These are phyloP conservation scores for Euphysa ruthae DNA, from an alignment of 30 jellyfish, hydroid and myxozoan species.

Conservation along the genomic window DNA sequence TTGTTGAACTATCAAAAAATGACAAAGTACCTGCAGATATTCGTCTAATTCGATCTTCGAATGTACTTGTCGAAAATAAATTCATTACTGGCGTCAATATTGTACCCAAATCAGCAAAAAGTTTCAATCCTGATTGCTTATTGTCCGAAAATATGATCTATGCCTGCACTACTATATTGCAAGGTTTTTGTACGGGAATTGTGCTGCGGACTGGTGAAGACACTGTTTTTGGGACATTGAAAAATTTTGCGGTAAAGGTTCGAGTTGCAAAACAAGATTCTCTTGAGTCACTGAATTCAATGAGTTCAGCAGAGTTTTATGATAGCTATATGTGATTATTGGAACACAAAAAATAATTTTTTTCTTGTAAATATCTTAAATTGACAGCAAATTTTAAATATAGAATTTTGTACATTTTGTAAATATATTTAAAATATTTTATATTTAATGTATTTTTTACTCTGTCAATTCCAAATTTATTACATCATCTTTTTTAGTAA, in stretches of 20 bases:
- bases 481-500: too few relatives aligned
- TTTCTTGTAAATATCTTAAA: not conserved
- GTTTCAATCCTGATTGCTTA: slow-evolving; percentile 1
- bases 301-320: not conserved
- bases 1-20: slow-evolving; percentile 9
- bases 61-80: slow-evolving; percentile 1
- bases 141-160: slow-evolving; percentile 13
- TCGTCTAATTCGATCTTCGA: not conserved
- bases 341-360: not conserved
- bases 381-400: too few relatives aligned
- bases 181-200: slow-evolving; percentile 7
- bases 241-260: slow-evolving; percentile 19
- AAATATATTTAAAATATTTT: too few relatives aligned
- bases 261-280: not conserved
- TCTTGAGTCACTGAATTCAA: too few relatives aligned
- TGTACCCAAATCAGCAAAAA: not conserved
- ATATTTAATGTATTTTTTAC: too few relatives aligned
- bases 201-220: slow-evolving; percentile 30
- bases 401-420: too few relatives aligned
- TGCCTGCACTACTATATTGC: slow-evolving; percentile 23
- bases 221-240: slow-evolving; percentile 30
- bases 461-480: too few relatives aligned
- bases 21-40: slow-evolving; percentile 32
- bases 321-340: not conserved
- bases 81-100: slow-evolving; percentile 9